Percentiles rank a stretch among this genome's conserved stretches.
These are phyloP conservation scores for Trinectes maculatus DNA, from an alignment of 2,113 vertebrate genomes.

Conservation along the genomic window DNA sequence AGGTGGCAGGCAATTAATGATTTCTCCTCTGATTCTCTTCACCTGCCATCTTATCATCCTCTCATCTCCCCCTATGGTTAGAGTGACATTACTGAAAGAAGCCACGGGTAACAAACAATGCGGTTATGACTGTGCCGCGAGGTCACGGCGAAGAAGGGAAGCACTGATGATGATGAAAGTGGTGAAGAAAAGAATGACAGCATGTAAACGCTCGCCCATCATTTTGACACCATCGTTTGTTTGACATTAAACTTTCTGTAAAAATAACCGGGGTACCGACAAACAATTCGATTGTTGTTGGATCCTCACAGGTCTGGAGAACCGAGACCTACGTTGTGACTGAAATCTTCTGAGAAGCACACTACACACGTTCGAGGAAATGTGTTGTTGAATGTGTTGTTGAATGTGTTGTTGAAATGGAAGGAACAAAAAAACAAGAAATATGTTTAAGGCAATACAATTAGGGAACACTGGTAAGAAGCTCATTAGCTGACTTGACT, in stretches of 20 bases:
- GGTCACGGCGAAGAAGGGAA: constrained; percentile 3
- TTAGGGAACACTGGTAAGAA: constrained; percentile 52
- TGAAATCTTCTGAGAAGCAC: constrained; percentile 12
- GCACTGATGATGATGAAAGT: constrained; percentile 21
- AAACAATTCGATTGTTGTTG: not conserved
- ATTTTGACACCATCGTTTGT: constrained; percentile 33
- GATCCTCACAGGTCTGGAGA: constrained; percentile 5
- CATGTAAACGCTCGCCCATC: constrained; percentile 31
- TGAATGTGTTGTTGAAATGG: not conserved
- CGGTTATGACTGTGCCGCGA: not conserved
- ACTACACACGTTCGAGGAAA: not conserved
- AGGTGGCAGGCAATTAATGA: constrained; percentile 58
- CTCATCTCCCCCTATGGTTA: constrained; percentile 40
- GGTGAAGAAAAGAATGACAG: constrained; percentile 35
- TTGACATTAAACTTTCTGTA: constrained; percentile 10
- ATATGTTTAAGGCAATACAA: constrained; percentile 45
- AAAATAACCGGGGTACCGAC: constrained; percentile 34
- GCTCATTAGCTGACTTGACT: constrained; percentile 66
- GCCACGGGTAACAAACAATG: constrained; percentile 14
- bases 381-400: not conserved
- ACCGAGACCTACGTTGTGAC: constrained; percentile 2
- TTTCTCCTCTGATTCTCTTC: constrained; percentile 36
- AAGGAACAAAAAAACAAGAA: constrained; percentile 38
- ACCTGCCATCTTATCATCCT: constrained; percentile 46
- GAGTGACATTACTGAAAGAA: constrained; percentile 27